Base-by-base conservation (phyloP, 2,888 invertebrate species). In the Glaucopsyche alexis region DNA sequence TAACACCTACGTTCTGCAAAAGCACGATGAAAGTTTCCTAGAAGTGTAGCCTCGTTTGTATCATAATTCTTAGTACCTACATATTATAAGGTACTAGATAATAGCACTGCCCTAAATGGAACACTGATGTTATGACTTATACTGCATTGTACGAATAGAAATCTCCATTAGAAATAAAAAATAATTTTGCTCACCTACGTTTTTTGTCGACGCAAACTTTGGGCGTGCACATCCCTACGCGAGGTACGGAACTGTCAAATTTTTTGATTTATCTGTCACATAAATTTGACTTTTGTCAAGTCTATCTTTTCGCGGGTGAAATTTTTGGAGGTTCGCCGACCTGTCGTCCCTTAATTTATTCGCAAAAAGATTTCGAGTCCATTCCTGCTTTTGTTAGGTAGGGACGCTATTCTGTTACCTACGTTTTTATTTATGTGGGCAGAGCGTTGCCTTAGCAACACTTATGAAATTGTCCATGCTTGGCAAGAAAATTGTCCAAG, bases 211-310 rank as follows among this genome's bases (percentile, higher is more conserved):
- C 16, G 9, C 16, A 55, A 19, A 55, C 16, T 9, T 9, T 60
- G 3, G 9, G 7, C 9, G 60, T 60, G 60, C 60, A 60, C 60
- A 60, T 60, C 60, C 60, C 60, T 60, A 60, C 60, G 60, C 60
- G 13, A 14, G 14, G n/a, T n/a, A 50, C n/a, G 29, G 60, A 38
- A 60, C 60, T 38, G 60, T 60, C 60, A 38, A 60, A 60, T 29
- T 60, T 60, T 60, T 38, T 60, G 60, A 60, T 60, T 60, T 60
- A 60, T 60, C 60, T 60, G 60, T 60, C 60, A 60, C 60, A 60
- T 60, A 60, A 60, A 60, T 60, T 60, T 60, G 60, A 60, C 60
- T 60, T 60, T 60, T 60, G 29, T 60, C 16, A 60, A 60, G 60
- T 60, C 29, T 60, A 60, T 60, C 60, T 60, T 60, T 60, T 60